A percentile compares a stretch with the other conserved stretches of the same genome.
These are phyloP conservation scores for Aphelinus atriplicis DNA, from an alignment of 1,140 invertebrate genomes.

Conservation along the genomic window DNA sequence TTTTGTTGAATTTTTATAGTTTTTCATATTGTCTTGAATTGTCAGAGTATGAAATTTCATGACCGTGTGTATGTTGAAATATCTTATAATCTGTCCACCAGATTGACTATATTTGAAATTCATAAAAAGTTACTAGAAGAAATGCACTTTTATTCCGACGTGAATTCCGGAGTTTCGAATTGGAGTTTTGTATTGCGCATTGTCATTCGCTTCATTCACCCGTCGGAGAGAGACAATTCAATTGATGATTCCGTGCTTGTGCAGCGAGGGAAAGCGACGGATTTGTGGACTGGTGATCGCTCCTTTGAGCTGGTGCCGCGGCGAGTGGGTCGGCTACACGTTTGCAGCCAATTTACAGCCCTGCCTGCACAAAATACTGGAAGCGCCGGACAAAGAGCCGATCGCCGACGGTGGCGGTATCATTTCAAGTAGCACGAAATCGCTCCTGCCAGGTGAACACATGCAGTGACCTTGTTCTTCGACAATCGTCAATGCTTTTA, in stretches of 20 bases:
- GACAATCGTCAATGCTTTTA: too few relatives aligned
- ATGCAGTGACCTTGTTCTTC: too few relatives aligned
- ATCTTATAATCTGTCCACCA: too few relatives aligned
- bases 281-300: slow-evolving; percentile 68
- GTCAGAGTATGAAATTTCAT: too few relatives aligned
- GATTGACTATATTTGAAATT: too few relatives aligned
- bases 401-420: neutral
- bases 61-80: too few relatives aligned
- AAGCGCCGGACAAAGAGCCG: neutral
- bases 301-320: slow-evolving; percentile 70
- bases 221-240: too few relatives aligned
- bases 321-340: slow-evolving; percentile 72
- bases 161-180: slow-evolving; percentile 32
- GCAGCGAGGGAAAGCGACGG: slow-evolving; percentile 18
- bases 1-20: too few relatives aligned
- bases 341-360: slow-evolving; percentile 66
- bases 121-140: too few relatives aligned
- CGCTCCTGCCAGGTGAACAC: slow-evolving; percentile 9
- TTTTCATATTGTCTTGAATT: too few relatives aligned
- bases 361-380: slow-evolving; percentile 50
- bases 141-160: neutral
- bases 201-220: too few relatives aligned
- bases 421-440: neutral
- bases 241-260: neutral
- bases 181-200: neutral